Evolutionary conservation across 1,140 invertebrate species (phyloP).

Genomic region (Drosophila sp.): DNA sequence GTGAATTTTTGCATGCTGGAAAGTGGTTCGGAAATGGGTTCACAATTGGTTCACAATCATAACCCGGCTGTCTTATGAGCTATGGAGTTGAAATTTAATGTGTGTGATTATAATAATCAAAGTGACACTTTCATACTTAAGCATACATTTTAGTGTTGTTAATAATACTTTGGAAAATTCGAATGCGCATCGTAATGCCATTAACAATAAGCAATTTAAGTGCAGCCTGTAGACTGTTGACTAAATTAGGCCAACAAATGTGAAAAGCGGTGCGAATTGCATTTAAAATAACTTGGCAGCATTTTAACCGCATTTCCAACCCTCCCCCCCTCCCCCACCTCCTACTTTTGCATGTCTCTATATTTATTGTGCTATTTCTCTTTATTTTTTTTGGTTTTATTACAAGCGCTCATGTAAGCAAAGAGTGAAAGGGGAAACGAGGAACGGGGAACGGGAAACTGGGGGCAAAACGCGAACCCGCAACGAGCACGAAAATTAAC

Average conservation of each 20-base stretch:
- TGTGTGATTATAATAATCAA: no score
- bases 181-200: background rate
- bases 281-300: slow-evolving; percentile 71
- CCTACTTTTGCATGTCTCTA: background rate
- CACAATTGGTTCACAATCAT: background rate
- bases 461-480: slow-evolving; percentile 41
- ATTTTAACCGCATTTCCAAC: slow-evolving; percentile 46
- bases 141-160: no score
- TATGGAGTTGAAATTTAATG: no score
- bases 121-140: no score
- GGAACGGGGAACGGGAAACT: background rate
- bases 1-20: background rate
- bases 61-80: background rate
- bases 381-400: slow-evolving; percentile 36
- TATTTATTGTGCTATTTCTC: slow-evolving; percentile 20
- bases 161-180: background rate
- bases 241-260: slow-evolving; percentile 30
- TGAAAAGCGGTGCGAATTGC: slow-evolving; percentile 51
- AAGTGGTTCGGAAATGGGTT: background rate
- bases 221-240: background rate
- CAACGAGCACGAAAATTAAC: slow-evolving; percentile 82
- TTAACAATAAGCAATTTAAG: background rate
- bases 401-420: slow-evolving; percentile 38
- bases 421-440: background rate
- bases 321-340: background rate